Base-by-base conservation (phyloP, 2,888 invertebrate species). In the Uropetala carovei region DNA sequence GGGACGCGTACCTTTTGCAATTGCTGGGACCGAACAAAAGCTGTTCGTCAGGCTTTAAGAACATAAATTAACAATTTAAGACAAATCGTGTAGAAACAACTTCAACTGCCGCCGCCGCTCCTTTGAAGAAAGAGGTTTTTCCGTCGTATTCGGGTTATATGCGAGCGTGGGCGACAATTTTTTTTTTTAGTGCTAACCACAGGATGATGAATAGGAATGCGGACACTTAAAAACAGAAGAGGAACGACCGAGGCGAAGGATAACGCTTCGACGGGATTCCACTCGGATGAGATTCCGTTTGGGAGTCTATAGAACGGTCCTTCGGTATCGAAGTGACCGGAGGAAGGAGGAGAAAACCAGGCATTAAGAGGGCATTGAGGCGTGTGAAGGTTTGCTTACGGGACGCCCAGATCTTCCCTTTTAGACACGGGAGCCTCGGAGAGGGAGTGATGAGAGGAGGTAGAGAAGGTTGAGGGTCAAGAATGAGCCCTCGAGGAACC, bases 141-240 rank as follows among this genome's bases (percentile, higher is more conserved):
- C 7, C 16, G 68, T 68, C 3, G 75, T 27, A 75, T 75, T 27
- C 75, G 13, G 22, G 22, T n/a, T 22, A 75, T n/a, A 30, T 64
- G 27, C 60, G n/a, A 43, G 89, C 89, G 89, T 89, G 43, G 89
- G 89, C 89, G 89, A 89, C n/a, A 43, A 16, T 89, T 43, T 43
- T 75, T 43, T 43, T 75, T 43, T 43, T 64, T 43, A 68, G 89
- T 9, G 14, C 27, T 11, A 22, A 86, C 86, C 30, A 64, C 89
- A 18, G 43, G 18, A 43, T 30, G 64, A 86, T 86, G 86, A 86
- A 86, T 60, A 16, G 86, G 86, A 86, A 89, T 89, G 89, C 89
- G 89, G 89, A 64, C 89, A 43, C 18, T 60, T n/a, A 58, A 89
- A 64, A 60, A 60, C 60, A 60, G 13, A 10, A 59, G 86, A 86